phyloP scores from a whole-genome alignment of 2,888 invertebrate genomes.

The Melanchra persicariae region DNA sequence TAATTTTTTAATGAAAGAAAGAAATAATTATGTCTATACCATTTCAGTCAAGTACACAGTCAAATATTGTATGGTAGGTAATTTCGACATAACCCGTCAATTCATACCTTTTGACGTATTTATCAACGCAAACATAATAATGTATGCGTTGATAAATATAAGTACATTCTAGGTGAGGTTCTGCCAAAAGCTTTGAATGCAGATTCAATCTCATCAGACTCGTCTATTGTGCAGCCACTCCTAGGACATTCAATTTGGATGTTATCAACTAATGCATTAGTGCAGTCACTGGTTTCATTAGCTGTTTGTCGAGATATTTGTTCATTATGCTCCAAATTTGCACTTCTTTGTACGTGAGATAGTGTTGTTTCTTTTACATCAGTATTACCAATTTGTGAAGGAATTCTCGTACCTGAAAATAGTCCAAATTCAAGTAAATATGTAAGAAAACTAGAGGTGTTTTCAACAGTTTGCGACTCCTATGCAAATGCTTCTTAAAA shows the following conservation, averaged over 20 bases:
- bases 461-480: too few relatives aligned
- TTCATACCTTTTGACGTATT: background rate
- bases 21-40: too few relatives aligned
- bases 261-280: constrained; percentile 27
- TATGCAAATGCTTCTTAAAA: too few relatives aligned
- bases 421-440: too few relatives aligned
- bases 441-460: too few relatives aligned
- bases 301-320: background rate
- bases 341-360: background rate
- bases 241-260: constrained; percentile 6
- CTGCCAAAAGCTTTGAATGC: constrained; percentile 31
- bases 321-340: background rate
- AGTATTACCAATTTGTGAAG: too few relatives aligned
- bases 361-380: too few relatives aligned
- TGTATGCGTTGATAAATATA: background rate
- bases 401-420: too few relatives aligned
- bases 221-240: constrained; percentile 19
- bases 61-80: background rate
- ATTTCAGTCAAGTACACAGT: too few relatives aligned
- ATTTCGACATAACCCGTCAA: background rate
- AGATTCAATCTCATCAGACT: constrained; percentile 15
- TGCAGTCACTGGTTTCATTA: background rate
- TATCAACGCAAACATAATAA: too few relatives aligned
- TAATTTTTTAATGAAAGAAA: too few relatives aligned
- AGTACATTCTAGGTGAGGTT: constrained; percentile 1